phyloP scores from a whole-genome alignment of 1,140 invertebrate genomes.

The Phenacoccus solenopsis region DNA sequence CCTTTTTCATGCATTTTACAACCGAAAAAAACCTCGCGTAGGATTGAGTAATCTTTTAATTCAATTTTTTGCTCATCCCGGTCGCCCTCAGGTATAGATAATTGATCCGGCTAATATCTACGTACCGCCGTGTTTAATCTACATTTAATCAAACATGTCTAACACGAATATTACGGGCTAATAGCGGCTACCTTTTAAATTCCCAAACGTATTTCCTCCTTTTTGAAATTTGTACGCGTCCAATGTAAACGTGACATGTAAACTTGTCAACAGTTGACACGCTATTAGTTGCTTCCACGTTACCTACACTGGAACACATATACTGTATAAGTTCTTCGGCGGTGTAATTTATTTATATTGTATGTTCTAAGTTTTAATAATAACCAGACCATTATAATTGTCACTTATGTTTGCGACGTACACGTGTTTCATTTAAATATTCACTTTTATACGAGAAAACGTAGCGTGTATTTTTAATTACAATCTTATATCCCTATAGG shows the following conservation, averaged over 20 bases:
- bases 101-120: too few relatives aligned
- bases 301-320: neutral
- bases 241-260: neutral
- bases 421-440: too few relatives aligned
- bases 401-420: too few relatives aligned
- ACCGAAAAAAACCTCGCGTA: too few relatives aligned
- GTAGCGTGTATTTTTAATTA: neutral
- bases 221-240: neutral
- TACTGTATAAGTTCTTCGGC: neutral
- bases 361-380: neutral
- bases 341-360: neutral
- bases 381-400: too few relatives aligned
- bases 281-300: neutral
- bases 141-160: constrained; percentile 3
- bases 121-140: neutral
- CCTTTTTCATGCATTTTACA: too few relatives aligned
- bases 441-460: too few relatives aligned
- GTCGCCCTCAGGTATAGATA: too few relatives aligned
- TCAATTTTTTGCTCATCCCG: too few relatives aligned
- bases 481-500: too few relatives aligned
- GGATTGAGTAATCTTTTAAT: too few relatives aligned
- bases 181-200: neutral
- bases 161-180: neutral
- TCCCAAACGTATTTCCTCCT: neutral
- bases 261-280: constrained; percentile 1